These are phyloP conservation scores for Drosophila ezoana DNA, from an alignment of 2,888 invertebrate genomes.

Conservation along the genomic window DNA sequence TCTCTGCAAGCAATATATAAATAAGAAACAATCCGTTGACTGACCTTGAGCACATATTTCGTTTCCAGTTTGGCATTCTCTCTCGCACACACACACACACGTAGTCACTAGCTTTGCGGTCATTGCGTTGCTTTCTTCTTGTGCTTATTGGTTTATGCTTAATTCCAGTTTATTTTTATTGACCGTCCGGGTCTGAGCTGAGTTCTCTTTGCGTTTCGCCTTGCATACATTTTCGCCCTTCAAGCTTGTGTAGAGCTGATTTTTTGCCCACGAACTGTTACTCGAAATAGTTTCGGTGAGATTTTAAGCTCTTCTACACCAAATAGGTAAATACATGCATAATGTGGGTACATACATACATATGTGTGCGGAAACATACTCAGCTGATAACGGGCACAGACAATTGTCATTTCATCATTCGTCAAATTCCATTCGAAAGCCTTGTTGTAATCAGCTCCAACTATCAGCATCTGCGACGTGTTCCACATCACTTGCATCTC, in stretches of 20 bases:
- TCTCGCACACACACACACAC: conserved; percentile 18
- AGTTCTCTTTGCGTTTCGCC: conserved; percentile 33
- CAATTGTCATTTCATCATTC: conserved; percentile 49
- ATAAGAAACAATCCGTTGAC: conserved; percentile 73
- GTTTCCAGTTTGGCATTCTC: conserved; percentile 66
- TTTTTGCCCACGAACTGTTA: background rate
- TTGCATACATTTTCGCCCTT: conserved; percentile 33
- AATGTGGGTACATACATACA: conserved; percentile 15
- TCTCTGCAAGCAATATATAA: conserved; percentile 44
- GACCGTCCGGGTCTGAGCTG: conserved; percentile 37
- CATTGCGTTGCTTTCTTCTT: conserved; percentile 56
- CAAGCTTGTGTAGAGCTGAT: conserved; percentile 10
- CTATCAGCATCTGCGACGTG: conserved; percentile 50
- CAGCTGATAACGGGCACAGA: conserved; percentile 47
- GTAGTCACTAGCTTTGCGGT: conserved; percentile 30
- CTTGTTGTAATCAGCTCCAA: conserved; percentile 50
- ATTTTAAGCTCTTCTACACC: background rate
- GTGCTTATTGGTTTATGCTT: conserved; percentile 74
- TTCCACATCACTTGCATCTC: conserved; percentile 26
- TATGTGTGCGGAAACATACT: conserved; percentile 8
- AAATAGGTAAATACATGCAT: conserved; percentile 4
- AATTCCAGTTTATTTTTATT: conserved; percentile 79
- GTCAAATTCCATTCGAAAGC: conserved; percentile 44
- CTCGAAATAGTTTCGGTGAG: conserved; percentile 1
- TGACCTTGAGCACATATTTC: conserved; percentile 81